A percentile compares a stretch with the other conserved stretches of the same genome.
phyloP scores from a whole-genome alignment of 2,888 invertebrate species.

The Anorthoa munda region DNA sequence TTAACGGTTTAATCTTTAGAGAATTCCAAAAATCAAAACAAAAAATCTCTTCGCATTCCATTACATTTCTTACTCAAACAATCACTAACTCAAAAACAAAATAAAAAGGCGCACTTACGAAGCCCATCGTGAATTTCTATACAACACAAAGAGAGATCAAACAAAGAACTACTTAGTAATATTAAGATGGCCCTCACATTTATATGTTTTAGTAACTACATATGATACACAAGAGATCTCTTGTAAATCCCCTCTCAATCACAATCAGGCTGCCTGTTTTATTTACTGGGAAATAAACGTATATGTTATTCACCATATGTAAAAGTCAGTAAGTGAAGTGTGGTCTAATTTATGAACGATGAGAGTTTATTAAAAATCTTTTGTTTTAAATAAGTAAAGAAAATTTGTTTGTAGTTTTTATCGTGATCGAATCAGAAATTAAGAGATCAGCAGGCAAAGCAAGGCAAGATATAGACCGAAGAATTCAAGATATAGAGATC shows the following conservation, averaged over 20 bases:
- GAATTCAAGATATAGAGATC: too few relatives aligned
- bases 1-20: too few relatives aligned
- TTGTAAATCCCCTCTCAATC: constrained; percentile 64
- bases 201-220: constrained; percentile 25
- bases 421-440: too few relatives aligned
- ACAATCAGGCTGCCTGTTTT: constrained; percentile 70
- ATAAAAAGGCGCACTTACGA: constrained; percentile 25
- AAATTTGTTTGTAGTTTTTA: too few relatives aligned
- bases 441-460: too few relatives aligned
- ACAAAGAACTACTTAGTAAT: constrained; percentile 48
- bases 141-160: constrained; percentile 31
- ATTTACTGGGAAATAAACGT: constrained; percentile 69
- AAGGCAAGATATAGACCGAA: too few relatives aligned
- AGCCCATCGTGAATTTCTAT: background rate
- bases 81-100: constrained; percentile 24
- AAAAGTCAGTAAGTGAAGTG: constrained; percentile 61
- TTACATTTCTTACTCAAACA: constrained; percentile 2
- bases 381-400: too few relatives aligned
- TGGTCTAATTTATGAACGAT: constrained; percentile 35
- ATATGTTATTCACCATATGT: constrained; percentile 73
- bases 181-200: constrained; percentile 41
- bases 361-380: too few relatives aligned
- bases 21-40: too few relatives aligned
- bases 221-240: constrained; percentile 21
- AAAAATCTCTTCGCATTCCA: too few relatives aligned